These are phyloP conservation scores for Manacus vitellinus DNA, from an alignment of 2,113 vertebrate genomes.

Conservation along the genomic window DNA sequence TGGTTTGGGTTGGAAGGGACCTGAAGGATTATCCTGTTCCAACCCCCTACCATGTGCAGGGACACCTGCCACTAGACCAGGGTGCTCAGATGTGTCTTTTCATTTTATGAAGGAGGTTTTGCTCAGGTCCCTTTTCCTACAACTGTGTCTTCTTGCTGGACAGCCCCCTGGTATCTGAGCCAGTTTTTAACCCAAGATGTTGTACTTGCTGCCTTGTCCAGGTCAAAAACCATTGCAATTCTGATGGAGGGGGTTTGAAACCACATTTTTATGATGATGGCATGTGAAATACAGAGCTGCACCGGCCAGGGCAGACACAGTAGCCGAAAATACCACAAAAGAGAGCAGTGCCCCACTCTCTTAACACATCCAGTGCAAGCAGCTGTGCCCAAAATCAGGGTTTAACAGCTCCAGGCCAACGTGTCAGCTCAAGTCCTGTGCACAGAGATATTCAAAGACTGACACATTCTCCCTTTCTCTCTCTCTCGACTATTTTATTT, in stretches of 20 bases:
- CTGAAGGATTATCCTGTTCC: not conserved
- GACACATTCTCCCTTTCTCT: not conserved
- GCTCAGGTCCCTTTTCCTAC: not conserved
- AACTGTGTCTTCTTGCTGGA: not conserved
- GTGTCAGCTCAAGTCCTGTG: constrained; percentile 23
- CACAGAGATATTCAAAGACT: not conserved
- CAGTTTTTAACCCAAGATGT: not conserved
- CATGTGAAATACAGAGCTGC: not conserved
- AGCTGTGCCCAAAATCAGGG: not conserved
- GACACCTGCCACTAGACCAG: not conserved
- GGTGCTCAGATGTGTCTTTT: not conserved
- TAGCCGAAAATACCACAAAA: not conserved
- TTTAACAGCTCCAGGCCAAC: not conserved
- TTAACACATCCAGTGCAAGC: not conserved
- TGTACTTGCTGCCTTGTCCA: not conserved
- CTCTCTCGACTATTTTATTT: constrained; percentile 6
- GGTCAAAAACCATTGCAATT: not conserved
- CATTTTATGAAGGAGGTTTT: not conserved
- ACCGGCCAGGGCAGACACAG: not conserved
- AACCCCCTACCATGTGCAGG: not conserved
- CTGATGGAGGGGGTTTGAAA: not conserved
- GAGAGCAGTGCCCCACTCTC: not conserved
- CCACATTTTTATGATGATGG: not conserved
- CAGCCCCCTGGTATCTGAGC: not conserved
- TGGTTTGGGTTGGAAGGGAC: not conserved